phyloP scores from a whole-genome alignment of 2,113 vertebrate species.

The Nerophis lumbriciformis region DNA sequence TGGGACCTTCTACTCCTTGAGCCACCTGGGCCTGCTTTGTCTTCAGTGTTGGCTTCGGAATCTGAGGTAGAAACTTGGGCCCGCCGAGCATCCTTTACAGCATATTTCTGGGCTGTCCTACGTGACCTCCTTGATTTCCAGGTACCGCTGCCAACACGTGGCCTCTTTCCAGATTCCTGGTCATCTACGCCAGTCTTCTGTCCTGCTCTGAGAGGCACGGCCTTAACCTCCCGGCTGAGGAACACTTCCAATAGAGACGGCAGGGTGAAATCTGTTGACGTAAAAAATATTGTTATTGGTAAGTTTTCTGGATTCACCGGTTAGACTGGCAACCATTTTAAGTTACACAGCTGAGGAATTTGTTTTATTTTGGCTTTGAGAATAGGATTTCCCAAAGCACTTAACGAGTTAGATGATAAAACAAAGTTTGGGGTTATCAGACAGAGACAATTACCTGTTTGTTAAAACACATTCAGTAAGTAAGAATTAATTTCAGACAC shows the following conservation, averaged over 20 bases:
- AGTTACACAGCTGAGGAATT: neutral
- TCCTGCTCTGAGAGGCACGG: slow-evolving; percentile 66
- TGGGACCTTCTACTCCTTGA: slow-evolving; percentile 71
- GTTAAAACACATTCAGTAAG: slow-evolving; percentile 25
- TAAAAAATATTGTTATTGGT: slow-evolving; percentile 6
- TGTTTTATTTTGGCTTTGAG: slow-evolving; percentile 1
- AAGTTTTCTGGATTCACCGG: neutral
- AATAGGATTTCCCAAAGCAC: neutral
- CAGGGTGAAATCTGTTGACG: slow-evolving; percentile 81
- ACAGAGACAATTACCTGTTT: slow-evolving; percentile 10
- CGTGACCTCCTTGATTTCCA: slow-evolving; percentile 74
- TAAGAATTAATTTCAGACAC: slow-evolving; percentile 57
- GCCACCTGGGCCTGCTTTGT: slow-evolving; percentile 58
- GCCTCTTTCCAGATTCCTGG: slow-evolving; percentile 64
- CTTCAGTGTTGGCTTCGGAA: slow-evolving; percentile 86
- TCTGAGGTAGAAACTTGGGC: slow-evolving; percentile 90
- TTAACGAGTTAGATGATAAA: neutral
- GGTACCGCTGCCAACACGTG: slow-evolving; percentile 61
- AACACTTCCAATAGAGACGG: slow-evolving; percentile 74
- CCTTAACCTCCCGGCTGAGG: slow-evolving; percentile 77
- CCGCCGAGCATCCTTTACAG: slow-evolving; percentile 82
- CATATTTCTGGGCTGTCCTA: slow-evolving; percentile 80
- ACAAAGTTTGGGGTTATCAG: slow-evolving; percentile 11
- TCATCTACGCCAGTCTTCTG: slow-evolving; percentile 75
- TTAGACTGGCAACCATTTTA: neutral